These are phyloP conservation scores for Agrochola macilenta DNA, from an alignment of 2,888 invertebrate genomes.

Conservation along the genomic window DNA sequence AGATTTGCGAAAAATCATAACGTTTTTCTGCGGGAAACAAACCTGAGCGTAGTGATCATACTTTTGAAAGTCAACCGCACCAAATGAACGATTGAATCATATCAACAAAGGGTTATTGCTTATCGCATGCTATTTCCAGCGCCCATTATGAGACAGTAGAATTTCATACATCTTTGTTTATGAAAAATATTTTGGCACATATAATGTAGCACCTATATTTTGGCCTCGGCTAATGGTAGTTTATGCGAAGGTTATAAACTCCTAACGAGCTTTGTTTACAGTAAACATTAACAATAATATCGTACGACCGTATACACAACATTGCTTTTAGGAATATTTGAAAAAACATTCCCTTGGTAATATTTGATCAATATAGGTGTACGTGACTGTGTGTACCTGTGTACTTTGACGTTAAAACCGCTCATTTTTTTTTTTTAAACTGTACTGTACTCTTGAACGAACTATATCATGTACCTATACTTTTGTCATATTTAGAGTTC, in stretches of 20 bases:
- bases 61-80: neutral
- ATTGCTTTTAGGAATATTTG: conserved; percentile 55
- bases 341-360: conserved; percentile 49
- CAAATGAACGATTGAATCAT: conserved; percentile 12
- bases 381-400: conserved; percentile 23
- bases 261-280: conserved; percentile 60
- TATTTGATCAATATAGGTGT: conserved; percentile 46
- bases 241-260: conserved; percentile 56
- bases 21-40: neutral
- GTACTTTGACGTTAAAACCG: conserved; percentile 24
- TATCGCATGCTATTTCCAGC: conserved; percentile 24
- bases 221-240: conserved; percentile 46
- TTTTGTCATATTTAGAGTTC: neutral
- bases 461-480: neutral
- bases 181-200: conserved; percentile 44
- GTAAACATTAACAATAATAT: conserved; percentile 59
- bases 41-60: neutral
- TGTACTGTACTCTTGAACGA: conserved; percentile 11
- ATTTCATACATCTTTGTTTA: conserved; percentile 24
- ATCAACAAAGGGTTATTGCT: conserved; percentile 21
- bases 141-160: conserved; percentile 20
- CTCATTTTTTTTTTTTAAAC: conserved; percentile 24
- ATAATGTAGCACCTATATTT: conserved; percentile 28
- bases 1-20: neutral
- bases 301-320: conserved; percentile 37